Conservation (phyloP, 2,113 vertebrate genomes). For the Epinephelus moara region DNA sequence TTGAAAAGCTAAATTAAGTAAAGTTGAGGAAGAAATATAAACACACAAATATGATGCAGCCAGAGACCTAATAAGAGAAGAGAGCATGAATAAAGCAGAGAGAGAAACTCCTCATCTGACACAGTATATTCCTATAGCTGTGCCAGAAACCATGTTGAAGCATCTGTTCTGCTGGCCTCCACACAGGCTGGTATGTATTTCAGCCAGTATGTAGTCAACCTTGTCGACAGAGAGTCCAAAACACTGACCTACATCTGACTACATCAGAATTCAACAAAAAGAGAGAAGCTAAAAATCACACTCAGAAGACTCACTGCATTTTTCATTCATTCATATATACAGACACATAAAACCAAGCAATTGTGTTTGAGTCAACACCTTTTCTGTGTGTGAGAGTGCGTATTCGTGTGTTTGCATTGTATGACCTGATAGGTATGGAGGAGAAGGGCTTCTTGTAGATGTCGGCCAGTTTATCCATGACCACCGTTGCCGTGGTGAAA, state of each 20-base stretch:
- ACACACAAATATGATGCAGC: constrained; percentile 32
- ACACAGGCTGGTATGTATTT: constrained; percentile 27
- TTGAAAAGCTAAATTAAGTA: constrained; percentile 37
- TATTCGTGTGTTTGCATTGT: constrained; percentile 23
- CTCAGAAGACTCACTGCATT: neutral
- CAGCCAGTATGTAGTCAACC: constrained; percentile 44
- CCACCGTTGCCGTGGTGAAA: constrained; percentile 93
- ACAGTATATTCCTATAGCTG: constrained; percentile 23
- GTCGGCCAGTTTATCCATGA: constrained; percentile 96
- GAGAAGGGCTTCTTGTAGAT: constrained; percentile 98
- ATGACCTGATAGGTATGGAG: constrained; percentile 95
- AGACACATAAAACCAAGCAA: constrained; percentile 5
- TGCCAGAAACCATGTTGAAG: constrained; percentile 53
- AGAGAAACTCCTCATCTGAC: constrained; percentile 21
- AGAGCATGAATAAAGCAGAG: constrained; percentile 12
- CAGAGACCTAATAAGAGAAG: constrained; percentile 28
- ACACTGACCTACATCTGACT: constrained; percentile 27
- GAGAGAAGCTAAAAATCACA: neutral
- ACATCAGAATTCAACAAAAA: constrained; percentile 8
- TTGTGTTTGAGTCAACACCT: neutral
- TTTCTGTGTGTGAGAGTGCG: constrained; percentile 13
- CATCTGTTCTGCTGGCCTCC: constrained; percentile 47
- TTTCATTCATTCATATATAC: neutral
- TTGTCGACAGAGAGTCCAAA: constrained; percentile 36
- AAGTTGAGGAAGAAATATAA: constrained; percentile 46